phyloP scores from a whole-genome alignment of 2,797 vertebrate species.

The Alauda arvensis region DNA sequence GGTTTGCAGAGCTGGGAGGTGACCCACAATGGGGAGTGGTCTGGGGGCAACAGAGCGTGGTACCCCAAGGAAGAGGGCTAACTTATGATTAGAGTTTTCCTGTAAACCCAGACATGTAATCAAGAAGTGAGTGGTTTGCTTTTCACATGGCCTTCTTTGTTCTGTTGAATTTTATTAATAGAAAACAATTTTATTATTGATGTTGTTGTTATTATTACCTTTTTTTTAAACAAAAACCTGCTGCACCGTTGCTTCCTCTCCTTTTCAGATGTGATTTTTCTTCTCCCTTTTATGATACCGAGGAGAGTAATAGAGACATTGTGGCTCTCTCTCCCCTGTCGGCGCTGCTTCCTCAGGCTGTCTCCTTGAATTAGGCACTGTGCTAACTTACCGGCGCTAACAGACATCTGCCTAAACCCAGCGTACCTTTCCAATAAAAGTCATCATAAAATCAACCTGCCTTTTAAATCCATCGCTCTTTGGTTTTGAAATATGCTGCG shows the following conservation, averaged over 20 bases:
- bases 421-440: constrained; percentile 79
- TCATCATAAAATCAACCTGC: constrained; percentile 80
- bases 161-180: constrained; percentile 59
- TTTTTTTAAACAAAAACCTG: background rate
- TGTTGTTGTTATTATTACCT: constrained; percentile 2
- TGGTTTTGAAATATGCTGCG: constrained; percentile 76
- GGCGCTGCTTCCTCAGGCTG: constrained; percentile 78
- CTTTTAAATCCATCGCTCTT: constrained; percentile 80
- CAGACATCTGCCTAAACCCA: constrained; percentile 77
- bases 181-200: constrained; percentile 37
- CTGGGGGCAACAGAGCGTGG: background rate
- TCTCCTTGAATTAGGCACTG: constrained; percentile 84
- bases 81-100: background rate
- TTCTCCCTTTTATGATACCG: constrained; percentile 74
- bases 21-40: background rate
- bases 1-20: background rate
- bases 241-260: constrained; percentile 1
- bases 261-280: constrained; percentile 66
- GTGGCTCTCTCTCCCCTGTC: constrained; percentile 75
- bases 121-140: background rate
- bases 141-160: constrained; percentile 48
- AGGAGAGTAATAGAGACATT: constrained; percentile 84
- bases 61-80: background rate
- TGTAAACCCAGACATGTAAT: background rate
- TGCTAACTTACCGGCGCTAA: constrained; percentile 78